Evolutionary conservation across 2,113 vertebrate genomes (phyloP).

Genomic region (Tachysurus vachellii): DNA sequence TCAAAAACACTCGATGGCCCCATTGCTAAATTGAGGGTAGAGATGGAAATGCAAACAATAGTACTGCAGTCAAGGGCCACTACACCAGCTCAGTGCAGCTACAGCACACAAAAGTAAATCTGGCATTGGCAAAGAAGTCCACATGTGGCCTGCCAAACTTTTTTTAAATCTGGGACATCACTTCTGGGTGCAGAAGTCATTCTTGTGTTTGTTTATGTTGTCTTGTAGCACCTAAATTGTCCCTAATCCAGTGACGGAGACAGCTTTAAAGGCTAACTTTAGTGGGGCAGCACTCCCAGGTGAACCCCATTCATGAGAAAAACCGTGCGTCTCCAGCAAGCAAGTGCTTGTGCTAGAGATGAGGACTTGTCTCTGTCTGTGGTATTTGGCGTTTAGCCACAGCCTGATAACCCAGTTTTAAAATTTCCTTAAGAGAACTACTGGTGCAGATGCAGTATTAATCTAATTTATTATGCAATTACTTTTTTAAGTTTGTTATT

Average conservation of each 20-base stretch:
- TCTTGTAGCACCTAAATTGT: not conserved
- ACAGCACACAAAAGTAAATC: not conserved
- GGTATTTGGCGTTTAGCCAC: slow-evolving; percentile 8
- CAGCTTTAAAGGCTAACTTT: not conserved
- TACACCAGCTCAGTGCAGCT: not conserved
- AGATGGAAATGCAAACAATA: not conserved
- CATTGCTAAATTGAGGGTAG: not conserved
- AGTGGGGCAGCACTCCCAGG: slow-evolving; percentile 1
- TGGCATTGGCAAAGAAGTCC: not conserved
- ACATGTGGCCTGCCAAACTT: not conserved
- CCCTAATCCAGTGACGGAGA: not conserved
- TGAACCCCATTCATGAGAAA: not conserved
- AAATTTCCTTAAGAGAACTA: not conserved
- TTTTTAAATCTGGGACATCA: not conserved
- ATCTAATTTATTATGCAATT: too few species aligned
- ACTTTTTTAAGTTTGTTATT: too few species aligned
- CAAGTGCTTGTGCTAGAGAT: not conserved
- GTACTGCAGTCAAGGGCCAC: not conserved
- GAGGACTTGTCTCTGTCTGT: slow-evolving; percentile 12
- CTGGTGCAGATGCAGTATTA: not conserved
- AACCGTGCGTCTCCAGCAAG: not conserved
- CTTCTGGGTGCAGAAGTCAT: not conserved
- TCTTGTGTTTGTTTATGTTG: not conserved
- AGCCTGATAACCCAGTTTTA: slow-evolving; percentile 23
- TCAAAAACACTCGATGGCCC: not conserved